Evolutionary conservation across 2,888 invertebrate genomes (phyloP).

Genomic region (Apamea epomidion): DNA sequence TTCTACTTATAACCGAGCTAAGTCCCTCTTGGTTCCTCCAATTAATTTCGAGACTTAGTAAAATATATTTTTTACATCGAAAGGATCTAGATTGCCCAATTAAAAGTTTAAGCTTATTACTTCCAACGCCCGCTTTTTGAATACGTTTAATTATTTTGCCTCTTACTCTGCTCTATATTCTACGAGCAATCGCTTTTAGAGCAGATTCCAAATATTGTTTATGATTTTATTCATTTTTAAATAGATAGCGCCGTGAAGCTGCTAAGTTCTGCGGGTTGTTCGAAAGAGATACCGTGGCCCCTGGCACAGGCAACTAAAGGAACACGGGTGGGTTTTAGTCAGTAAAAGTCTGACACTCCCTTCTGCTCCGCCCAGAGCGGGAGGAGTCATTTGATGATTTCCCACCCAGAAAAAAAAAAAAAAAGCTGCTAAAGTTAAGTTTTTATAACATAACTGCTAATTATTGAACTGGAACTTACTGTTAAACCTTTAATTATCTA

Average conservation of each 20-base stretch:
- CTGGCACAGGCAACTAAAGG: too few species aligned
- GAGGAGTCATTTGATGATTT: too few species aligned
- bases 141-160: conserved; percentile 76
- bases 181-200: conserved; percentile 48
- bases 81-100: conserved; percentile 75
- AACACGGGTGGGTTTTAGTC: too few species aligned
- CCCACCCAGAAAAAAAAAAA: too few species aligned
- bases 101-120: conserved; percentile 78
- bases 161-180: conserved; percentile 59
- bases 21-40: conserved; percentile 63
- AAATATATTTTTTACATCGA: conserved; percentile 67
- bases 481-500: background rate
- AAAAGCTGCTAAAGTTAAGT: background rate
- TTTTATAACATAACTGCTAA: background rate
- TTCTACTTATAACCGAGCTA: conserved; percentile 49
- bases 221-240: conserved; percentile 31
- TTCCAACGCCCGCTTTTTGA: conserved; percentile 72
- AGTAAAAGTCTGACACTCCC: too few species aligned
- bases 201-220: conserved; percentile 47
- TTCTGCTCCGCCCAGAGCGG: too few species aligned
- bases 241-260: background rate
- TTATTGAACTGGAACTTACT: conserved; percentile 3
- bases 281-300: too few species aligned
- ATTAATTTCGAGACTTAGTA: conserved; percentile 67
- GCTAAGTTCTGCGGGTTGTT: too few species aligned